Evolutionary conservation across 2,888 invertebrate genomes (phyloP).

Genomic region (Tetanocera ferruginea): DNA sequence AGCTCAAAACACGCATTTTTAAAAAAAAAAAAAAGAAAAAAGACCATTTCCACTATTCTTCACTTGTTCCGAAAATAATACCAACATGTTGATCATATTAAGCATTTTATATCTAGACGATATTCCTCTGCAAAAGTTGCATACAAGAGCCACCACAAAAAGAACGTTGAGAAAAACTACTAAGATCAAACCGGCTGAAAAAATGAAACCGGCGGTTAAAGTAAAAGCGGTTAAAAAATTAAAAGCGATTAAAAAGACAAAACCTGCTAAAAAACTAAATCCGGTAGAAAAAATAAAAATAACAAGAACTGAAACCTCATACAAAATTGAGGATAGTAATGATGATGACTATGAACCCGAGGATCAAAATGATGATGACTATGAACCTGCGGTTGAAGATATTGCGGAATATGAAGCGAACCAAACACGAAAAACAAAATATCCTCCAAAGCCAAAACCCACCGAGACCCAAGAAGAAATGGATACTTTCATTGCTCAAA

Average conservation of each 20-base stretch:
- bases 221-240: not conserved
- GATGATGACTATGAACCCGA: not conserved
- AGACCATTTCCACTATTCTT: too few relatives aligned
- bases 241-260: not conserved
- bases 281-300: not conserved
- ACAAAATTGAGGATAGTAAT: not conserved
- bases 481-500: constrained; percentile 43
- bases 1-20: too few relatives aligned
- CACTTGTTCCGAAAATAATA: not conserved
- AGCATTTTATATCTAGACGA: constrained; percentile 35
- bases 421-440: not conserved
- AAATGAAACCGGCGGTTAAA: not conserved
- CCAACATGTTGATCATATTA: not conserved
- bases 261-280: not conserved
- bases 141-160: constrained; percentile 24
- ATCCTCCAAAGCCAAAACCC: not conserved
- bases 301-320: not conserved
- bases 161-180: constrained; percentile 33
- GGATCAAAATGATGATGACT: not conserved
- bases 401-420: constrained; percentile 13
- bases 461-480: constrained; percentile 5
- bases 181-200: not conserved
- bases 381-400: not conserved
- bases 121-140: constrained; percentile 42
- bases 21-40: too few relatives aligned